Evolutionary conservation across 1,140 invertebrate genomes (phyloP), one percentile per base, ranked within the genome.

Genomic region (Drosophila arawakana): DNA sequence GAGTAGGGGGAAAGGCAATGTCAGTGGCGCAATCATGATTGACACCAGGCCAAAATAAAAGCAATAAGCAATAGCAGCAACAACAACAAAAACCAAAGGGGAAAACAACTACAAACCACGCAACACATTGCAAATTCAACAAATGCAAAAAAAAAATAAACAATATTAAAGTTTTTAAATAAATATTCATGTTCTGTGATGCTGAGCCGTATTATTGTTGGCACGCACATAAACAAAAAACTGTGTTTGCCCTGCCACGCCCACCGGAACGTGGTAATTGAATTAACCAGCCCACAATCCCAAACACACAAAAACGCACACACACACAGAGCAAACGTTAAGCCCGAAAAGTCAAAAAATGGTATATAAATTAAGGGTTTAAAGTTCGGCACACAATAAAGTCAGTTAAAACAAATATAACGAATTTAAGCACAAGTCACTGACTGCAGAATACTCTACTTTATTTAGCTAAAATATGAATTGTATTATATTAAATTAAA

Each of bases 361-460:
- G 41, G 72, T 47, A 7, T 77, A 70, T 79, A 77, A 86, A 89
- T 88, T 65, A 73, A 66, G 35, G 72, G 57, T 72, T 85, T 77
- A 72, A 88, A 80, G 52, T 52, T 54, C 46, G 25, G n/a, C 35
- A 54, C 39, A 54, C 30, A 21, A 18, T 15, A 46, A 59, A 59
- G 43, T 15, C 5, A 8, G 37, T 30, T 43, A 13, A 52, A 21
- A 49, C 25, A 41, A 71, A 74, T 49, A 54, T 47, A 15, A 34
- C 18, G 35, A 34, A 1, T 11, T 10, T 9, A 41, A 7, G 5
- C 1, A 9, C 11, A 39, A 11, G 11, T 30, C 34, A 1, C 15
- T 9, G 47, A 37, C 62, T 52, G 4, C 35, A 0, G 37, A 34
- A 54, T 68, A 61, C 57, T 39, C 49, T 52, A 25, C 30, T 30